A percentile compares a stretch with the other conserved stretches of the same genome.
phyloP scores from a whole-genome alignment of 2,797 vertebrate genomes.

The Labroides dimidiatus region DNA sequence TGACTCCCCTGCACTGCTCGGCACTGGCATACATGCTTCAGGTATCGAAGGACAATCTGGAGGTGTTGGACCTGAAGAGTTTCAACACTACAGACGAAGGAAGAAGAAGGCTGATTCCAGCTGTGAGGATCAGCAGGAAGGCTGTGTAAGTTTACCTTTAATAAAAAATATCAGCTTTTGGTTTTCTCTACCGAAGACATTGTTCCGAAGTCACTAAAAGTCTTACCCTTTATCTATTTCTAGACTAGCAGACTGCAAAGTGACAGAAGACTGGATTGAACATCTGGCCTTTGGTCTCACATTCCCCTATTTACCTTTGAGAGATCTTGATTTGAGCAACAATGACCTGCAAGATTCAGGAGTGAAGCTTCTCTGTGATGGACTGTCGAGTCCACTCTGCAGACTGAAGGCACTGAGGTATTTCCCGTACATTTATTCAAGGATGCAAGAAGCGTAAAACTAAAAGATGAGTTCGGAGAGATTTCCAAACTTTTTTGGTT shows the following conservation, averaged over 20 bases:
- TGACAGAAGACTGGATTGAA: slow-evolving; percentile 41
- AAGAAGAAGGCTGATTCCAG: slow-evolving; percentile 61
- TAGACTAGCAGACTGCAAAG: slow-evolving; percentile 52
- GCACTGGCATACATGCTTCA: slow-evolving; percentile 63
- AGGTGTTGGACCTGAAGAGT: slow-evolving; percentile 52
- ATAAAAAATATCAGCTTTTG: not conserved
- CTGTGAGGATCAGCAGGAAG: slow-evolving; percentile 56
- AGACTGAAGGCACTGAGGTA: slow-evolving; percentile 52
- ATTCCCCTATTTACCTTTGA: slow-evolving; percentile 22
- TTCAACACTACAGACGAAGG: slow-evolving; percentile 65
- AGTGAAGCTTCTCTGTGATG: slow-evolving; percentile 34
- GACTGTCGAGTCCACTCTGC: slow-evolving; percentile 40
- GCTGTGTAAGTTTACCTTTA: slow-evolving; percentile 46
- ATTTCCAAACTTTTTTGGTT: too few relatives aligned
- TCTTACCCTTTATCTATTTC: not conserved
- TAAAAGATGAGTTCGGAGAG: not conserved
- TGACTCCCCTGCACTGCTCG: slow-evolving; percentile 62
- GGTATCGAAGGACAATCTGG: slow-evolving; percentile 18
- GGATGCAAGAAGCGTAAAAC: not conserved
- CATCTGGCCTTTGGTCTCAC: slow-evolving; percentile 36
- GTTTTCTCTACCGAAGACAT: too few relatives aligned
- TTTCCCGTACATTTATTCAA: not conserved
- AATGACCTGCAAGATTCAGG: slow-evolving; percentile 59
- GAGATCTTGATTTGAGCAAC: slow-evolving; percentile 61
- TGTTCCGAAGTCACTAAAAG: too few relatives aligned